These are phyloP conservation scores for Fundulus diaphanus DNA, from an alignment of 2,797 vertebrate genomes.

Conservation along the genomic window DNA sequence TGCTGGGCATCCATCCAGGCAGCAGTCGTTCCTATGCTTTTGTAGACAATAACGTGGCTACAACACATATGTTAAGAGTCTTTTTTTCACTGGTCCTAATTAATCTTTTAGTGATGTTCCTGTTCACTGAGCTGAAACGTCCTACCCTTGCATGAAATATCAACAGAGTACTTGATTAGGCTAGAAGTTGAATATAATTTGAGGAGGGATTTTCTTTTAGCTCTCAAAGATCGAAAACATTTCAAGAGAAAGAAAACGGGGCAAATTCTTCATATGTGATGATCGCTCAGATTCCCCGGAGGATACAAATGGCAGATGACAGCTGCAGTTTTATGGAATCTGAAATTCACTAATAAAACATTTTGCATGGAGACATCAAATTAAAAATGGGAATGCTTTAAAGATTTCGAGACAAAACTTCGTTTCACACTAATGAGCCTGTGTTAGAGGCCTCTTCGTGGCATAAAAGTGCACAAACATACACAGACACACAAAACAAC, in stretches of 20 bases:
- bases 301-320: conserved; percentile 4
- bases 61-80: not conserved
- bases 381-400: conserved; percentile 35
- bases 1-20: not conserved
- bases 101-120: not conserved
- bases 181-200: not conserved
- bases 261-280: not conserved
- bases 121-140: not conserved
- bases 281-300: conserved; percentile 2
- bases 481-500: not conserved
- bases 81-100: not conserved
- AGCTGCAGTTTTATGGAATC: conserved; percentile 27
- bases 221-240: not conserved
- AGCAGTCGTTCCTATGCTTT: not conserved
- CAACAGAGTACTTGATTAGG: not conserved
- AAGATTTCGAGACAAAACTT: conserved; percentile 19
- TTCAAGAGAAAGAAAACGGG: not conserved
- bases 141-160: not conserved
- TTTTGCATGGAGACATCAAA: conserved; percentile 22
- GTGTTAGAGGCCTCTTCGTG: conserved; percentile 15
- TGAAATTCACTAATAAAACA: conserved; percentile 35
- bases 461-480: conserved; percentile 11
- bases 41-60: not conserved
- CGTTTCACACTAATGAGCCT: conserved; percentile 10
- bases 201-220: not conserved